A percentile compares a stretch with the other conserved stretches of the same genome.
These are phyloP conservation scores for Adela reaumurella DNA, from an alignment of 2,888 invertebrate genomes.

Conservation along the genomic window DNA sequence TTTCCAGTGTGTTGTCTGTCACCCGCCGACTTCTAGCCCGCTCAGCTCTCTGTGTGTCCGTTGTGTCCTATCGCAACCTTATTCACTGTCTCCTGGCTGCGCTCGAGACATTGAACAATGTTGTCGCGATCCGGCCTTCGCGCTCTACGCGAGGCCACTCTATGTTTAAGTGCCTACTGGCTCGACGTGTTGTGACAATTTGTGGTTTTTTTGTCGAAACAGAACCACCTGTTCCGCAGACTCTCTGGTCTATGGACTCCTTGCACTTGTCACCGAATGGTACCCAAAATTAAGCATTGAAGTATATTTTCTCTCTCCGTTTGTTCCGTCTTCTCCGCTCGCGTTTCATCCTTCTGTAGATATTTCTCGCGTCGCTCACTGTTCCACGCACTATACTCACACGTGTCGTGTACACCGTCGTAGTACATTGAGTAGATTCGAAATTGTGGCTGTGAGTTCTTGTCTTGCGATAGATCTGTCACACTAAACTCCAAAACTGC, in stretches of 20 bases:
- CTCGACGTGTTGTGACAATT: slow-evolving; percentile 41
- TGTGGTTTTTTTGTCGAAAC: slow-evolving; percentile 51
- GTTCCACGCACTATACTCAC: neutral
- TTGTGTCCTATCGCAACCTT: slow-evolving; percentile 10
- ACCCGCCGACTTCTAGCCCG: slow-evolving; percentile 28
- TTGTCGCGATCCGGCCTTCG: slow-evolving; percentile 1
- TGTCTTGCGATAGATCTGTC: slow-evolving; percentile 25
- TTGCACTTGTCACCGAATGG: slow-evolving; percentile 53
- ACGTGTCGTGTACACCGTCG: slow-evolving; percentile 21
- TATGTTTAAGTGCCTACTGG: slow-evolving; percentile 12
- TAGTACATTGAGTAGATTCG: slow-evolving; percentile 24
- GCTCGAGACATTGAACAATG: neutral
- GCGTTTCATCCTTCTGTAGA: too few species aligned
- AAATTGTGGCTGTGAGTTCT: slow-evolving; percentile 52
- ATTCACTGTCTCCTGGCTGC: slow-evolving; percentile 15
- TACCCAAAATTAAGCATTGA: slow-evolving; percentile 45
- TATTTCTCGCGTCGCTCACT: neutral
- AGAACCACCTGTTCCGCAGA: slow-evolving; percentile 53
- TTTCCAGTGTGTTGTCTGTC: slow-evolving; percentile 24
- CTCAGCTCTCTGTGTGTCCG: slow-evolving; percentile 17
- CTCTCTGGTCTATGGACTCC: slow-evolving; percentile 53
- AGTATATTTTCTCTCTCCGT: slow-evolving; percentile 24
- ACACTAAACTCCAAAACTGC: slow-evolving; percentile 13
- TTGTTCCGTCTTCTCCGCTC: slow-evolving; percentile 11
- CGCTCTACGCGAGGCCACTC: neutral